Evolutionary conservation across 2,113 vertebrate species (phyloP), one percentile per base, ranked within the genome.

Genomic region (Eulacestoma nigropectus): DNA sequence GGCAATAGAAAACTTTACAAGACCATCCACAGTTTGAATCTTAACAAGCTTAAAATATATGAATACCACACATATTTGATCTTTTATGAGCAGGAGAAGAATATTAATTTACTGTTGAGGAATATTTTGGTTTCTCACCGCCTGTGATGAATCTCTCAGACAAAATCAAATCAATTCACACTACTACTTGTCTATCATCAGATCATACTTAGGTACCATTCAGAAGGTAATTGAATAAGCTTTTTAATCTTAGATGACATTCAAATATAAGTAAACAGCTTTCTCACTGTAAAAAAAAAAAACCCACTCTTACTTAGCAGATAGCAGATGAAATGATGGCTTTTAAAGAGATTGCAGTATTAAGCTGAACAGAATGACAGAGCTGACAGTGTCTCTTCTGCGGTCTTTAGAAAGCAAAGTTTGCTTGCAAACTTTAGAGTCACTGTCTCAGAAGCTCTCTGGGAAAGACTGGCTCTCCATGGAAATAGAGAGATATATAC

Each of bases 211-310:
- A 93, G 89, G 82, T 63, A 92, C 68, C 50, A 57, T 64, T 88
- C 87, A 69, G 55, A 70, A 95, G 65, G 72, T 52, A 95, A 94
- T 60, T 84, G 69, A 96, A 94, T 94, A 72, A 85, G 83, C n/a
- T 95, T 95, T 89, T 96, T 94, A 72, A 89, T 96, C 89, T 93
- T 12, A 52, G 69, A 72, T 82, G 80, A 85, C 83, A 94, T 89
- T 93, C 72, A 95, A 94, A 84, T 32, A 49, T 25, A 80, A 86
- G 85, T 44, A 90, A 94, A 96, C 60, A 72, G 33, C 76, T 94
- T 93, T 89, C 80, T 84, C 65, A 22, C 64, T 68, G 60, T 72
- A 89, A 59, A 83, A 85, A 70, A 47, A 56, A 52, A 46, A 62
- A 62, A 35, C 75, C 67, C 73, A 39, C 37, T 90, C 59, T n/a